A percentile compares a stretch with the other conserved stretches of the same genome.
Evolutionary conservation across 2,113 vertebrate species (phyloP).

Genomic region (Morone chrysops): DNA sequence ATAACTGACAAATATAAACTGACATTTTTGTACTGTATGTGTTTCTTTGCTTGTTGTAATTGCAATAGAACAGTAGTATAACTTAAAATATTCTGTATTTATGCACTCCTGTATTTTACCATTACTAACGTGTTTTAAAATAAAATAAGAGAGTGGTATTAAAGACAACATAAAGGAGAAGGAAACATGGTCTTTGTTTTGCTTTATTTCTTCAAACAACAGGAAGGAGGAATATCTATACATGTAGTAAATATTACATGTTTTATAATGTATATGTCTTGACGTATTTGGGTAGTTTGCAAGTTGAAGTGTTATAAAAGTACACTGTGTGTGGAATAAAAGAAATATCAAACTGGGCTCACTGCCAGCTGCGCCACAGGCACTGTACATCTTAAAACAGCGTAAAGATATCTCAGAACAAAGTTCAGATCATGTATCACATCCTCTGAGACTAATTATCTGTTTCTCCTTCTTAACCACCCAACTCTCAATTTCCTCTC

Average conservation of each 20-base stretch:
- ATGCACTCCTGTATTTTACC: not conserved
- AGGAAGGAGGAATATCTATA: not conserved
- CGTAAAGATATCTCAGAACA: constrained; percentile 57
- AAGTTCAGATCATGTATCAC: constrained; percentile 69
- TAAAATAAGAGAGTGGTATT: not conserved
- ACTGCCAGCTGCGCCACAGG: constrained; percentile 54
- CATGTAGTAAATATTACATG: not conserved
- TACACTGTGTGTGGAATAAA: not conserved
- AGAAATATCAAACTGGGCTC: constrained; percentile 52
- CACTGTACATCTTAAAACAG: constrained; percentile 62
- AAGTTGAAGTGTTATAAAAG: constrained; percentile 18
- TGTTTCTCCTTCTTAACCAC: constrained; percentile 46
- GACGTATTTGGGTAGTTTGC: constrained; percentile 45
- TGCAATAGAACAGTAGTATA: not conserved
- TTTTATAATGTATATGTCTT: not conserved
- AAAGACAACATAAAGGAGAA: not conserved
- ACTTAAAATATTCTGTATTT: not conserved
- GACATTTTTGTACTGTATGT: not conserved
- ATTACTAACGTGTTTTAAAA: not conserved
- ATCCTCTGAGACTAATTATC: constrained; percentile 79
- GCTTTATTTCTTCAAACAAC: not conserved
- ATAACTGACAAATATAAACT: constrained; percentile 25
- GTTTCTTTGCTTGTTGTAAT: constrained; percentile 3
- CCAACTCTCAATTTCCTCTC: constrained; percentile 56
- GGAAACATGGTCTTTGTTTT: not conserved